These are phyloP conservation scores for Cranoglanis bouderius DNA, from an alignment of 2,113 vertebrate genomes.

Conservation along the genomic window DNA sequence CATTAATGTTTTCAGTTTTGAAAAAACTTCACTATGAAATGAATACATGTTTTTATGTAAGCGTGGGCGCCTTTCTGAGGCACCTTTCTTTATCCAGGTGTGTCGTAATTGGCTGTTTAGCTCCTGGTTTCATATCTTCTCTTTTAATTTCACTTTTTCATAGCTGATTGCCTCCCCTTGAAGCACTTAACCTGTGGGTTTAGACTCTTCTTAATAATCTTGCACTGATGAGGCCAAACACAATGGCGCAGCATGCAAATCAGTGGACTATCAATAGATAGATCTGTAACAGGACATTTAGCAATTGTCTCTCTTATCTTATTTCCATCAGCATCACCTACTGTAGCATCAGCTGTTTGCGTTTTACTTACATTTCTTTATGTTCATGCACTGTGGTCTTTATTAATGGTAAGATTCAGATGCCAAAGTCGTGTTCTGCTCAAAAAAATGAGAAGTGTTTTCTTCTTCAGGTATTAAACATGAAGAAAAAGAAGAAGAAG, in stretches of 20 bases:
- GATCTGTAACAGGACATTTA: background rate
- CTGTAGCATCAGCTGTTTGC: background rate
- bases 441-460: conserved; percentile 35
- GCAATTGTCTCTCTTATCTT: background rate
- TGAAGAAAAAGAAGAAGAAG: conserved; percentile 98
- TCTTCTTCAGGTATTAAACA: conserved; percentile 88
- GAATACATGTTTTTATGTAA: background rate
- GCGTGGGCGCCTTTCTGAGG: background rate
- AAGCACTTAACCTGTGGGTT: conserved; percentile 14
- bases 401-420: background rate
- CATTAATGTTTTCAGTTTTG: background rate
- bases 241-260: background rate
- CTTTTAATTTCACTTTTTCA: background rate
- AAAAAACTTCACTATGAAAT: background rate
- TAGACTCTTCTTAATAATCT: background rate
- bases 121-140: background rate
- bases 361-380: background rate
- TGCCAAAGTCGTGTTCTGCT: conserved; percentile 20
- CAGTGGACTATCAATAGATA: background rate
- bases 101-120: background rate
- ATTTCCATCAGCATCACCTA: background rate
- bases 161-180: background rate
- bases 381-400: background rate
- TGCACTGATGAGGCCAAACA: background rate
- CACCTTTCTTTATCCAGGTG: background rate